A percentile compares a stretch with the other conserved stretches of the same genome.
These are phyloP conservation scores for Pygoscelis antarcticus DNA, from an alignment of 2,113 vertebrate species.

Conservation along the genomic window DNA sequence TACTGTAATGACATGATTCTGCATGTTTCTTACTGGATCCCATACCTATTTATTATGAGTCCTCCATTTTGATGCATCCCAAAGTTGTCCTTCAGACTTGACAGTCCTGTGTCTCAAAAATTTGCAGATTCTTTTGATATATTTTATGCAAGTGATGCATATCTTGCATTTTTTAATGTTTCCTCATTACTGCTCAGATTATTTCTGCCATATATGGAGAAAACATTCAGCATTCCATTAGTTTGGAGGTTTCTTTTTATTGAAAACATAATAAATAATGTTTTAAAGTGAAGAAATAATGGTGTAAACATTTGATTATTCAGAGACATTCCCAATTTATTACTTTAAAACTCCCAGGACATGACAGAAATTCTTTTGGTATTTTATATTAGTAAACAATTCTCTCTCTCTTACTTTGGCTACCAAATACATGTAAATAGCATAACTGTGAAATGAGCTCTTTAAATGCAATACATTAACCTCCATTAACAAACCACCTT, in stretches of 20 bases:
- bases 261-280: neutral
- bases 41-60: neutral
- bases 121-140: neutral
- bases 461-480: neutral
- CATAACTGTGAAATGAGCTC: neutral
- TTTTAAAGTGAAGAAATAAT: neutral
- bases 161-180: neutral
- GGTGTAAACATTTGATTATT: neutral
- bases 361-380: neutral
- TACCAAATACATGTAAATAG: neutral
- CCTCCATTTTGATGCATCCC: neutral
- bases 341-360: neutral
- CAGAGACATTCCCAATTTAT: neutral
- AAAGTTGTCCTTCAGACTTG: neutral
- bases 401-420: neutral
- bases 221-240: neutral
- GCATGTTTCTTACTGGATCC: neutral
- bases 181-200: neutral
- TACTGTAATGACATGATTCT: neutral
- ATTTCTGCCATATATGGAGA: neutral
- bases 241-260: neutral
- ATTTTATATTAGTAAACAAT: neutral
- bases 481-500: neutral
- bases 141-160: neutral
- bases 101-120: neutral